Evolutionary conservation across 37 sponge, comb jelly and placozoan species (phyloP), one percentile per base, ranked within the genome.

Genomic region (Corticium candelabrum): DNA sequence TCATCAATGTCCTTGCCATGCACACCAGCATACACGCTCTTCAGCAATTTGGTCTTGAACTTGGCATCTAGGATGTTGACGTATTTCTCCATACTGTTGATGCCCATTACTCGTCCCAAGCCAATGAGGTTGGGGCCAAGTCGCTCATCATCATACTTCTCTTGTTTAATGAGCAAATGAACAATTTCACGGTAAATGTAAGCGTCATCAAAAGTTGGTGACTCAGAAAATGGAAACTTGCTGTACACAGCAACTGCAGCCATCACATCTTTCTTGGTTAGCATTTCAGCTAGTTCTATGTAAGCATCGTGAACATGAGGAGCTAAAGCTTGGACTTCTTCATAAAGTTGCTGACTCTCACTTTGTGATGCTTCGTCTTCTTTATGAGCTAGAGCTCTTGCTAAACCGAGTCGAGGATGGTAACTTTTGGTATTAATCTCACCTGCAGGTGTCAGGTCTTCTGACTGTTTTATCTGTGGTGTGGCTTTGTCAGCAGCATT

Each of bases 131-230:
- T 89, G 37, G 81, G 75, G 37, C 50, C 68, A 37, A 96, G 81
- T 3, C 87, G 79, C 31, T 80, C 82, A 69, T 93, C 86, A 79
- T 90, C 91, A 50, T 87, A 96, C 37, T 67, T 68, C 67, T 88
- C 93, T 71, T 75, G 50, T 39, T 80, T 85, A 87, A 96, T 88
- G 67, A 96, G 87, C 4, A 93, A 74, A 1, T 84, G 93, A 11
- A 90, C 87, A 39, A 96, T 87, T 79, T 96, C 97, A 1, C 97
- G 93, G 69, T 90, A 90, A 3, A 96, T 84, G 41, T 85, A 96
- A 21, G 93, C 97, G 88, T 96, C 97, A 67, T 96, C 93, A 62
- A 96, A 96, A 5, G 93, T 80, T 3, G 87, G 89, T 4, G 84
- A 81, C n/a, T 88, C 85, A 40, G 84, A 74, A 81, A 96, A 96